phyloP scores from a whole-genome alignment of 2,888 invertebrate species.

The Cactoblastis cactorum region DNA sequence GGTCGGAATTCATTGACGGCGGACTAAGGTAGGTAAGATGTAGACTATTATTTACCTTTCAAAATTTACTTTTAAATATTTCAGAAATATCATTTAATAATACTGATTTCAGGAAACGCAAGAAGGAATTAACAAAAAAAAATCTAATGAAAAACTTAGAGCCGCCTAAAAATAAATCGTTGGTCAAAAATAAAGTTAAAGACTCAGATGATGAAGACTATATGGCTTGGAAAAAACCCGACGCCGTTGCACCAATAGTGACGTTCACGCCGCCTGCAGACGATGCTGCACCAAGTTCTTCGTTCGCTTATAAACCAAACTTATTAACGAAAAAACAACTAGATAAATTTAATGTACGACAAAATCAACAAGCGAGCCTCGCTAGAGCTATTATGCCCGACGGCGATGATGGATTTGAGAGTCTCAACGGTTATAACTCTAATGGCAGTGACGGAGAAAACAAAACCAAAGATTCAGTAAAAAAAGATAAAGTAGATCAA shows the following conservation, averaged over 20 bases:
- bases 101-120: conserved; percentile 62
- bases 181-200: conserved; percentile 59
- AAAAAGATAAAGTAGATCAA: conserved; percentile 1
- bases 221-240: conserved; percentile 71
- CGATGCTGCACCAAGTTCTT: conserved; percentile 46
- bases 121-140: conserved; percentile 61
- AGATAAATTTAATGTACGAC: conserved; percentile 64
- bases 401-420: conserved; percentile 92
- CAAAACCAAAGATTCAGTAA: conserved; percentile 30
- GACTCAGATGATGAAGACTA: conserved; percentile 74
- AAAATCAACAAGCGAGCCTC: conserved; percentile 42
- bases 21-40: conserved; percentile 52
- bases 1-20: conserved; percentile 53
- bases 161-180: conserved; percentile 49
- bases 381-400: conserved; percentile 57
- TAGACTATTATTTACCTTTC: too few species aligned
- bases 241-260: conserved; percentile 57
- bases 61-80: neutral
- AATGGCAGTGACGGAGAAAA: conserved; percentile 79
- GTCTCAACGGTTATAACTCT: conserved; percentile 89
- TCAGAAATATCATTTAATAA: neutral
- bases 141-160: conserved; percentile 50
- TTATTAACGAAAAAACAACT: conserved; percentile 66
- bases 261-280: conserved; percentile 70
- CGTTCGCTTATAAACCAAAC: conserved; percentile 55